Percentiles rank a stretch among this genome's conserved stretches.
These are phyloP conservation scores for Eupithecia dodoneata DNA, from an alignment of 2,888 invertebrate species.

Conservation along the genomic window DNA sequence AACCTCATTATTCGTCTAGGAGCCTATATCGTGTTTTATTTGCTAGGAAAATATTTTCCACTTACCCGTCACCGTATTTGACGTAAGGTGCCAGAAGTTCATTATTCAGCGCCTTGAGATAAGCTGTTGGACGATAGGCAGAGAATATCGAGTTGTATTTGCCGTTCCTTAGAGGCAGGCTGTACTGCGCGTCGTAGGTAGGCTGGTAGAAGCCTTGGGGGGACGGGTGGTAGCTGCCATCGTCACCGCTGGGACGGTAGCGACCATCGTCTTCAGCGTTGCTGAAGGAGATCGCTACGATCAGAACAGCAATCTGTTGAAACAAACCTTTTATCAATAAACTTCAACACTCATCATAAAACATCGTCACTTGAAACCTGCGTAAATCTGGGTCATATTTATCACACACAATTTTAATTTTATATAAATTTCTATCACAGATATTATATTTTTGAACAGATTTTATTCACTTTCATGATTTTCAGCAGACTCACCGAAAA, in stretches of 20 bases:
- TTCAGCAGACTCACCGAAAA: constrained; percentile 64
- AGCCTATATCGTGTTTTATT: not conserved
- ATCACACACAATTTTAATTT: not conserved
- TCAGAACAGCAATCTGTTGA: constrained; percentile 56
- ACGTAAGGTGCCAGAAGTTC: constrained; percentile 63
- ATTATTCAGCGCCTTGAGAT: constrained; percentile 58
- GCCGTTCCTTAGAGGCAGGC: constrained; percentile 55
- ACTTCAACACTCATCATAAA: too few relatives aligned
- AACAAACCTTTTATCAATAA: not conserved
- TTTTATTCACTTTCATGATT: not conserved
- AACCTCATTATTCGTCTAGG: not conserved
- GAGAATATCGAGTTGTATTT: constrained; percentile 62
- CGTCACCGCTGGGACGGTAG: constrained; percentile 71
- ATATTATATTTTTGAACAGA: not conserved
- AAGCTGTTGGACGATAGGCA: constrained; percentile 58
- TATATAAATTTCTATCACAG: not conserved
- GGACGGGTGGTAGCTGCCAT: constrained; percentile 61
- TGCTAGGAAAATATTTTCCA: not conserved
- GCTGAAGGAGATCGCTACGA: constrained; percentile 54
- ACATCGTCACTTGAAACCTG: not conserved
- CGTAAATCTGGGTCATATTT: not conserved
- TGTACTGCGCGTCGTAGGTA: constrained; percentile 44
- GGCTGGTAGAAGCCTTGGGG: constrained; percentile 51
- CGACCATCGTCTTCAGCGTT: constrained; percentile 73
- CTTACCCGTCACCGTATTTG: constrained; percentile 58